Base-by-base conservation (phyloP, 2,888 invertebrate species). In the Lutraria lutraria region DNA sequence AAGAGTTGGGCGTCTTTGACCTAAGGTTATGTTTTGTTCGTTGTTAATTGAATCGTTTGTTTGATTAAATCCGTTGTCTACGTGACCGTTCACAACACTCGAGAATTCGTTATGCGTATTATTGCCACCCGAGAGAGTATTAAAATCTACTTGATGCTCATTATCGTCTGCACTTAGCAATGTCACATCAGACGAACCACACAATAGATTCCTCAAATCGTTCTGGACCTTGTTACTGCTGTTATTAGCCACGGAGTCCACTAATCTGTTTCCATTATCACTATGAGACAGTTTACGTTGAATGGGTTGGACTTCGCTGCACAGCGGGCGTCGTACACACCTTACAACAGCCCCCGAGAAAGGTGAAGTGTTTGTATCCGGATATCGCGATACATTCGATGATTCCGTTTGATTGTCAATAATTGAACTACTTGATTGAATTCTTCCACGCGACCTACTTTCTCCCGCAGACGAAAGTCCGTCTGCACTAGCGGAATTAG, bases 311-410 rank as follows among this genome's bases (percentile, higher is more conserved):
- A 88, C 83, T 53, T 93, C 93, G 60, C 87, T 88, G 56, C 89
- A 91, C 76, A 93, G 86, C 63, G 94, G 93, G 83, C 93, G 92
- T 60, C 93, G 87, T 63, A 94, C 90, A 91, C 94, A 93, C 83
- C 93, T 90, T 34, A 91, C 89, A 8, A 90, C 92, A 29, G 89
- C 79, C n/a, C 91, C 92, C 19, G 90, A 85, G 43, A 89, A 83
- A 16, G 84, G 80, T 56, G 89, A 87, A 72, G 82, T 87, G 81
- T 87, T 88, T 68, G 81, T 25, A 19, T 90, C 88, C 34, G 83
- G 79, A 34, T 82, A 81, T 68, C 87, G 85, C 25, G 86, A 89
- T 83, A 87, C 52, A 31, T 83, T 81, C 34, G 54, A 34, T 43
- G 86, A 81, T 53, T 88, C 85, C 16, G 63, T 80, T 31, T 90